Evolutionary conservation across 2,113 vertebrate genomes (phyloP), one percentile per base, ranked within the genome.

Genomic region (Pimephales promelas): DNA sequence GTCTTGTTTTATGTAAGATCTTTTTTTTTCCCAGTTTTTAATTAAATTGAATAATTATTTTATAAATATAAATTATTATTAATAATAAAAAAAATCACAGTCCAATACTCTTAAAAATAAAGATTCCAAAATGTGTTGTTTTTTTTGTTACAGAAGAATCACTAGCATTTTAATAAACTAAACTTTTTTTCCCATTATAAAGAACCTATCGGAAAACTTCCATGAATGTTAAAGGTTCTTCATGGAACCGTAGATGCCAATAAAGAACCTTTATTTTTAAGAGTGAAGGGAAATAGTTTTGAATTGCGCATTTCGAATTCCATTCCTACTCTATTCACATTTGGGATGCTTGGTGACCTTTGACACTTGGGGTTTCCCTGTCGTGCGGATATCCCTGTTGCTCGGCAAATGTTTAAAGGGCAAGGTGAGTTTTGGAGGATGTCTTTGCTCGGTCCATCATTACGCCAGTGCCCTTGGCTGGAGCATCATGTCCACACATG

Each of bases 401-500:
- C 85, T 89, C 78, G 77, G 82, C 61, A 85, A 84, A 91, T 87
- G 64, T 90, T 84, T 89, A 49, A 78, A 86, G 76, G 87, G 64
- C 54, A 80, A 88, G 83, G 62, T 87, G 80, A 83, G 70, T 66
- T 83, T 83, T 26, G 85, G 71, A 75, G 20, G 83, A 84, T 59
- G 45, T 57, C 79, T 84, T 73, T 85, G 76, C 84, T 82, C 72
- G 54, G 70, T 61, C 70, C 40, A 83, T 90, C 76, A 90, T 89
- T 91, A 90, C 83, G 2, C 72, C 70, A 2, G 40, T 88, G 84
- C 83, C 88, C 85, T 90, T 71, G 26, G 76, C 83, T 91, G 82
- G 79, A 89, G 88, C 88, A 88, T 85, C 61, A 81, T 73, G 77
- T 87, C 82, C 81, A 85, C 86, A 89, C 82, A 86, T 88, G 88